Conservation (phyloP, 2,797 vertebrate species). For the Tolypeutes matacus region DNA sequence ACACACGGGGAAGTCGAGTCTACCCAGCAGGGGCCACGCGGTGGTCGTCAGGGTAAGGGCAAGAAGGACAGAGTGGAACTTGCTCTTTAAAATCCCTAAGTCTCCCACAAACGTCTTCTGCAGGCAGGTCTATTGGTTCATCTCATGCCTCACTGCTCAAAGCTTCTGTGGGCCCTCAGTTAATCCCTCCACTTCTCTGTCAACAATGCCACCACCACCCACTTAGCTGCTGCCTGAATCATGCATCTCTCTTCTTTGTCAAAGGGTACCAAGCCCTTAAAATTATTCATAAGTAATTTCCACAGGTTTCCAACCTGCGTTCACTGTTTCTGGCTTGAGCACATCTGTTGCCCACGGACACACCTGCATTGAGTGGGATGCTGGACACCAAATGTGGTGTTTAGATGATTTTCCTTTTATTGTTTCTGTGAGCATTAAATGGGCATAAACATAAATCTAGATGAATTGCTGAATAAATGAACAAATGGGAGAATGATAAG, state of each 20-base stretch:
- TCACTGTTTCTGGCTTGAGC: not conserved
- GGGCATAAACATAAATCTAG: not conserved
- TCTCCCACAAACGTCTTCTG: not conserved
- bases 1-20: not conserved
- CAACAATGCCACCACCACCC: not conserved
- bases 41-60: not conserved
- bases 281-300: conserved; percentile 42
- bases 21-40: not conserved
- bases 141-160: not conserved
- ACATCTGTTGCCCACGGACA: not conserved
- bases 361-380: not conserved
- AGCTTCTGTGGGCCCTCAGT: not conserved
- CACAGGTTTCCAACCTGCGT: not conserved
- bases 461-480: not conserved
- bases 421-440: not conserved
- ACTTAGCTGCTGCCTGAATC: not conserved
- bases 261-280: conserved; percentile 25
- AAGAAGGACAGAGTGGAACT: not conserved
- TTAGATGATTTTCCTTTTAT: conserved; percentile 18
- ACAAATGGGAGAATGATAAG: not conserved
- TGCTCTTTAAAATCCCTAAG: conserved; percentile 27
- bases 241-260: not conserved
- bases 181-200: not conserved
- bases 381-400: not conserved
- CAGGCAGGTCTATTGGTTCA: not conserved